A percentile compares a stretch with the other conserved stretches of the same genome.
Evolutionary conservation across 1,140 invertebrate genomes (phyloP).

Genomic region (Hirudo medicinalis): DNA sequence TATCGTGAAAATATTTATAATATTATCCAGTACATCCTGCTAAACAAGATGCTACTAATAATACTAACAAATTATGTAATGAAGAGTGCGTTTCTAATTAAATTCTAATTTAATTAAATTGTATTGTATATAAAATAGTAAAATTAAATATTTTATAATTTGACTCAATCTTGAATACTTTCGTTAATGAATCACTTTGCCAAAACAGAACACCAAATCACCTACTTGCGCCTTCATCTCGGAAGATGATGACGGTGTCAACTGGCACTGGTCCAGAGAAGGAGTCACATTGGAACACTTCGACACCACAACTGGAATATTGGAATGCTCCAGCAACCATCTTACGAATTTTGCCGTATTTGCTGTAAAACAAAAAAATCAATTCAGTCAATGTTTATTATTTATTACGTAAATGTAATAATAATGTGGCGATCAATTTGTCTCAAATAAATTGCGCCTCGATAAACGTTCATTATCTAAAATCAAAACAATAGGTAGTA

Average conservation of each 20-base stretch:
- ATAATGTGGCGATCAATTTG: too few species aligned
- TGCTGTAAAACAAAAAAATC: constrained; percentile 23
- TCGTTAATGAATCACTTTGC: background rate
- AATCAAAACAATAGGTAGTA: too few species aligned
- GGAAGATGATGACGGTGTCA: background rate
- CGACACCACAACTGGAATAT: background rate
- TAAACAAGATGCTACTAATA: too few species aligned
- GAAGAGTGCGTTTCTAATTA: background rate
- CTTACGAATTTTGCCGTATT: constrained; percentile 38
- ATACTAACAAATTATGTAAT: too few species aligned
- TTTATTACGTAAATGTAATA: background rate
- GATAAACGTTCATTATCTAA: too few species aligned
- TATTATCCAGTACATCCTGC: too few species aligned
- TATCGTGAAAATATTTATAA: too few species aligned
- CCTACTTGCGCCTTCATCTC: background rate
- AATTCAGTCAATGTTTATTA: background rate
- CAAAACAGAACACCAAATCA: background rate
- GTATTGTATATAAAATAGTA: too few species aligned
- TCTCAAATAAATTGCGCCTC: too few species aligned
- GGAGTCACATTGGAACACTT: constrained; percentile 19
- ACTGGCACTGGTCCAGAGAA: constrained; percentile 30
- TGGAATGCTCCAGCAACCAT: constrained; percentile 33
- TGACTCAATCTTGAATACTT: too few species aligned
- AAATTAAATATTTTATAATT: too few species aligned
- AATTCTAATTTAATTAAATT: too few species aligned